These are phyloP conservation scores for Agrilus planipennis DNA, from an alignment of 1,140 invertebrate species.

Conservation along the genomic window DNA sequence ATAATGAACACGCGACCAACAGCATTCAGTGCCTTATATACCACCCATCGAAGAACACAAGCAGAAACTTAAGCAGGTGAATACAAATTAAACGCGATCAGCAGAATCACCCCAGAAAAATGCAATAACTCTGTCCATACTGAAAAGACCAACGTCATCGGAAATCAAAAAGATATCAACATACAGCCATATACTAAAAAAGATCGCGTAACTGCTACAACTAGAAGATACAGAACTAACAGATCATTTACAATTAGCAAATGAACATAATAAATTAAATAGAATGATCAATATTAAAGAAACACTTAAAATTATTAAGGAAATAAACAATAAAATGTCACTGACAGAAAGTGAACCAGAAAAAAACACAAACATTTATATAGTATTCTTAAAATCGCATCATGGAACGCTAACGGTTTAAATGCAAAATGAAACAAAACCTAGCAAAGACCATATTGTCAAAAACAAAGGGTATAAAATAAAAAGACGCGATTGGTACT, in stretches of 20 bases:
- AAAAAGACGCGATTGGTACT: background rate
- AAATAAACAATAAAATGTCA: conserved; percentile 1
- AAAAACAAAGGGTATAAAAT: background rate
- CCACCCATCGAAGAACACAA: background rate
- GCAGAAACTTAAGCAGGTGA: background rate
- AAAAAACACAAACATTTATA: background rate
- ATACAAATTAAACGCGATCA: background rate
- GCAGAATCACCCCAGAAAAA: background rate
- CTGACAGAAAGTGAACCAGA: background rate
- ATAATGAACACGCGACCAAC: conserved; percentile 1
- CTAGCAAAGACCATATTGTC: background rate
- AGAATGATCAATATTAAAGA: conserved; percentile 2
- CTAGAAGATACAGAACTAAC: too few relatives aligned
- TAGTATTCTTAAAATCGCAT: conserved; percentile 4
- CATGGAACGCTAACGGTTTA: conserved; percentile 7
- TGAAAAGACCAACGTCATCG: background rate
- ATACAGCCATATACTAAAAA: too few relatives aligned
- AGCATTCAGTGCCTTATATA: background rate
- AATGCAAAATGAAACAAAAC: conserved; percentile 4
- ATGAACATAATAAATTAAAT: conserved; percentile 5
- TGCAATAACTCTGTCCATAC: background rate
- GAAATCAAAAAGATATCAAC: background rate
- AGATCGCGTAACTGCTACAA: too few relatives aligned
- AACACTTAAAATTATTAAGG: background rate
- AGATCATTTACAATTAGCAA: background rate